Conservation (phyloP, 2,888 invertebrate species). For the Sceliomorpha sp. region DNA sequence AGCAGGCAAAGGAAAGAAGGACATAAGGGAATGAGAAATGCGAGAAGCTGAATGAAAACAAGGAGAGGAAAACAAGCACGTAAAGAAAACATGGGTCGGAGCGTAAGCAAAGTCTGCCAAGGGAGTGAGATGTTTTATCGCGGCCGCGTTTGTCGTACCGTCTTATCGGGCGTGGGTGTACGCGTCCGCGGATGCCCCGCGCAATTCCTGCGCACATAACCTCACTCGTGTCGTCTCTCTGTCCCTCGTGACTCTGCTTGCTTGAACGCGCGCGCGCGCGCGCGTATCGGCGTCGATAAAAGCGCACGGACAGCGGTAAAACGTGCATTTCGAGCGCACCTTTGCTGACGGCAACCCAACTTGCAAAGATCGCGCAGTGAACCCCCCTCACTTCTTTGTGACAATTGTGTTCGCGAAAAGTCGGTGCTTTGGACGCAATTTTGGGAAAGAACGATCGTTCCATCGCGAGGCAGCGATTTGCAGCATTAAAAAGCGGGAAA, state of each 20-base stretch:
- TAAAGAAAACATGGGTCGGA: constrained; percentile 44
- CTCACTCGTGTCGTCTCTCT: constrained; percentile 6
- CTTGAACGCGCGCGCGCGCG: constrained; percentile 61
- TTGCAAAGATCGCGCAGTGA: constrained; percentile 14
- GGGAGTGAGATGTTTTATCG: constrained; percentile 52
- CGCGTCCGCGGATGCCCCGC: constrained; percentile 41
- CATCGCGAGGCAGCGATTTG: too few relatives aligned
- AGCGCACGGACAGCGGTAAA: constrained; percentile 68
- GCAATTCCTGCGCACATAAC: constrained; percentile 26
- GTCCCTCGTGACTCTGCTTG: constrained; percentile 30
- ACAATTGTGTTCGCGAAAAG: too few relatives aligned
- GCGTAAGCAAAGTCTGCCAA: constrained; percentile 13
- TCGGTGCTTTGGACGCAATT: too few relatives aligned
- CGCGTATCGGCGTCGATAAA: constrained; percentile 69
- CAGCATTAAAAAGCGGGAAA: too few relatives aligned
- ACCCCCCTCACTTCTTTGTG: too few relatives aligned
- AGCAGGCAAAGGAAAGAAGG: constrained; percentile 27
- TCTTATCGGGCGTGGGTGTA: constrained; percentile 54
- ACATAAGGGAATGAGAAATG: constrained; percentile 38
- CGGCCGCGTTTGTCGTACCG: constrained; percentile 51
- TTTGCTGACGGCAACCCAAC: constrained; percentile 65
- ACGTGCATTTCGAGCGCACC: constrained; percentile 75
- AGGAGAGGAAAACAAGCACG: constrained; percentile 53
- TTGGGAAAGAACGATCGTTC: too few relatives aligned
- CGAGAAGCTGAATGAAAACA: constrained; percentile 41